Base-by-base conservation (phyloP, 2,113 vertebrate genomes). In the Microtus richardsoni region DNA sequence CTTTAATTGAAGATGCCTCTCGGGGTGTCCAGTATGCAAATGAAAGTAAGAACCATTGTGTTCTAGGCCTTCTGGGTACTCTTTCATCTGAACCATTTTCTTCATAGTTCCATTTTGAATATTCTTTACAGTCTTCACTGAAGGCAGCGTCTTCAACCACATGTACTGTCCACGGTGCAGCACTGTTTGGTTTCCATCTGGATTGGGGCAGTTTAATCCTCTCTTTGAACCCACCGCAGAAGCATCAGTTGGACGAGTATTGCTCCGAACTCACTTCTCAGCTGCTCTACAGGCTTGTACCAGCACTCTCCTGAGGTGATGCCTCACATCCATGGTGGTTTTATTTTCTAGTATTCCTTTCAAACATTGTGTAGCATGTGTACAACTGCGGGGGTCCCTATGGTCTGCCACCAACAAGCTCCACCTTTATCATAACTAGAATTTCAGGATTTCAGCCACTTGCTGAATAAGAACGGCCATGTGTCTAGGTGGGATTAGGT, bases 101-200 rank as follows among this genome's bases (percentile, higher is more conserved):
- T n/a, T 68, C 5, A 5, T 1, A 33, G 36, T 62, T 52, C 13
- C 10, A 16, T 88, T 87, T 77, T 16, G 0, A 10, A 26, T 84
- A 47, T 70, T 70, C 21, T 68, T 62, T 47, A 44, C 39, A 39
- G 11, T 75, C n/a, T 93, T 64, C 39, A 74, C 66, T 68, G 24
- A 49, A 41, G 41, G 54, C 41, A 30, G 17, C 5, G 2, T 82
- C 68, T 79, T 85, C 58, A n/a, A 28, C 19, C 24, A 33, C 6
- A 1, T 54, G 52, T 60, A 7, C 68, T 60, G 52, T 33, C 9
- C 2, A 1, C 0, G 0, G 8, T 5, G 3, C 68, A 58, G 28
- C 30, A 47, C 58, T 54, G 4, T 44, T 86, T 41, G 3, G 22
- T 36, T 30, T 78, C 33, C 6, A 1, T 44, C n/a, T 41, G 28